phyloP scores from a whole-genome alignment of 1,140 invertebrate genomes.

The Pseudoatta argentina region DNA sequence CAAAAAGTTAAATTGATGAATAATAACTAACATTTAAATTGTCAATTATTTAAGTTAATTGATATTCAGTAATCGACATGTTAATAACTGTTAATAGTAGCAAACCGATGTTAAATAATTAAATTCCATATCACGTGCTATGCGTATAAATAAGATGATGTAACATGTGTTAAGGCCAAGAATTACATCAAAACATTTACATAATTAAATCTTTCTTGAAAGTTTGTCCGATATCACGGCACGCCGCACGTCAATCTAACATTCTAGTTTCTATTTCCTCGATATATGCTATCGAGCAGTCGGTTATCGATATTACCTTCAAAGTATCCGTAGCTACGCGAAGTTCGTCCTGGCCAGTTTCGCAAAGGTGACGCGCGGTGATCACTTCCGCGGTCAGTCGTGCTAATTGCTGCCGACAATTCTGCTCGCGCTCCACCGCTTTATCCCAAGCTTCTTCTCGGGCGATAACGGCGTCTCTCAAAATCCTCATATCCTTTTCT shows the following conservation, averaged over 20 bases:
- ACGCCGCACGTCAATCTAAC: too few species aligned
- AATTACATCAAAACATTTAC: neutral
- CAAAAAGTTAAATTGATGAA: neutral
- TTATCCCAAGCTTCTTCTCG: constrained; percentile 80
- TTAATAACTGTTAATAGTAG: neutral
- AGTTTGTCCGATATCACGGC: neutral
- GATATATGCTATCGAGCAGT: neutral
- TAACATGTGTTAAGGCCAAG: neutral
- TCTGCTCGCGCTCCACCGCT: constrained; percentile 78
- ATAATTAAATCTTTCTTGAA: constrained; percentile 7
- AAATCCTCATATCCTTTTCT: constrained; percentile 79
- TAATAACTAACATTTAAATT: neutral
- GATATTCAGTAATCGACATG: neutral
- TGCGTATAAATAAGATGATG: neutral
- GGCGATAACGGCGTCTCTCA: constrained; percentile 77
- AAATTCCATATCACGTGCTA: too few species aligned
- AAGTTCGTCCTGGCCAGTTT: constrained; percentile 79
- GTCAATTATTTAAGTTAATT: neutral
- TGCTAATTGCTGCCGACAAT: constrained; percentile 80
- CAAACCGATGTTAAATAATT: neutral
- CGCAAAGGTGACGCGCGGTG: constrained; percentile 78
- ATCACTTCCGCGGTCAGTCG: constrained; percentile 79
- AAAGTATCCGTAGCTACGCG: constrained; percentile 69
- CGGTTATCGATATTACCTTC: constrained; percentile 66
- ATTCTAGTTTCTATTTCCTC: neutral